These are phyloP conservation scores for Brachionus koreanus DNA, from an alignment of 1,140 invertebrate genomes.

Conservation along the genomic window DNA sequence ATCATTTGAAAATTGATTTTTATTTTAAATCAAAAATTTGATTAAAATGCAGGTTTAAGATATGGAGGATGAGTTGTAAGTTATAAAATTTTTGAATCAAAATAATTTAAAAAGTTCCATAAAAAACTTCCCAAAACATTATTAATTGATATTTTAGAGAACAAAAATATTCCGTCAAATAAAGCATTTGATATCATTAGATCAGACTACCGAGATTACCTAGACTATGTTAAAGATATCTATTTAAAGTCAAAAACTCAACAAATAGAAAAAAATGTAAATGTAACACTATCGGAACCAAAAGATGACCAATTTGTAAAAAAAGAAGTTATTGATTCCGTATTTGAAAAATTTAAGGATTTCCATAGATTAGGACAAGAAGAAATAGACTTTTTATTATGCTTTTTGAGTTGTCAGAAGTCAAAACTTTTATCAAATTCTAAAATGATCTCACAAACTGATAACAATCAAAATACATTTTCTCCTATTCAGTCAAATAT, in stretches of 20 bases:
- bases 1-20: too few species aligned
- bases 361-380: neutral
- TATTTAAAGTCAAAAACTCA: neutral
- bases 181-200: conserved; percentile 16
- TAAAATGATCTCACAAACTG: neutral
- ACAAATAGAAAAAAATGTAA: neutral
- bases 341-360: neutral
- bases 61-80: too few species aligned
- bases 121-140: neutral
- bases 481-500: neutral
- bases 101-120: neutral
- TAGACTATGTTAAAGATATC: neutral
- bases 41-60: too few species aligned
- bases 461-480: neutral
- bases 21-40: too few species aligned
- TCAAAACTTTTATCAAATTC: neutral
- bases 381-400: conserved; percentile 9
- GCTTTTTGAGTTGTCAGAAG: neutral
- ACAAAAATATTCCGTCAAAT: conserved; percentile 18
- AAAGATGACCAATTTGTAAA: neutral
- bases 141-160: neutral
- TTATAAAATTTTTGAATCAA: too few species aligned
- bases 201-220: neutral
- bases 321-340: neutral
- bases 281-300: neutral